A percentile compares a stretch with the other conserved stretches of the same genome.
phyloP scores from a whole-genome alignment of 1,140 invertebrate species.

The Potamilus streckersoni region DNA sequence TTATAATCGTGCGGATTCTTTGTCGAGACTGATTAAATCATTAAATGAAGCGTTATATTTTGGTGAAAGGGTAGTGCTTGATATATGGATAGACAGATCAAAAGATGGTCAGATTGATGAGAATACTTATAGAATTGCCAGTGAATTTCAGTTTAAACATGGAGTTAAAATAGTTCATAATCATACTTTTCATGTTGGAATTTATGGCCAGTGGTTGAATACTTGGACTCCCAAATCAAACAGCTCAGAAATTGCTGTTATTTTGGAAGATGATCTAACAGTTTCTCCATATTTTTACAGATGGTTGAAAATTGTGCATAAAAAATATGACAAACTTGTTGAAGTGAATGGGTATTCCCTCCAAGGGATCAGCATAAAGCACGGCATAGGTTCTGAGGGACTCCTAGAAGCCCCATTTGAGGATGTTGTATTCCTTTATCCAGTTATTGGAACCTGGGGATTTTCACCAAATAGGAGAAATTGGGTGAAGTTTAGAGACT shows the following conservation, averaged over 20 bases:
- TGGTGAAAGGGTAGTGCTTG: conserved; percentile 33
- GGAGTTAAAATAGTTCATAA: conserved; percentile 34
- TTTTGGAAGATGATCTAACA: conserved; percentile 51
- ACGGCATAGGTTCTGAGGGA: conserved; percentile 2
- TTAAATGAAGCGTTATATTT: conserved; percentile 37
- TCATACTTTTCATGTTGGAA: conserved; percentile 33
- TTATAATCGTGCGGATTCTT: conserved; percentile 34
- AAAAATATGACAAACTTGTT: conserved; percentile 35
- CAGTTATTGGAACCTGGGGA: conserved; percentile 29
- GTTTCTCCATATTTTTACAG: conserved; percentile 47
- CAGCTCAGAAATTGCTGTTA: conserved; percentile 42
- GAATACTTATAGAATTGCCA: conserved; percentile 21
- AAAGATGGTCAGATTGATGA: conserved; percentile 20
- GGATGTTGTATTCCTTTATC: conserved; percentile 21
- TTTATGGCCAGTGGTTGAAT: conserved; percentile 48
- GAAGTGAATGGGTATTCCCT: conserved; percentile 40
- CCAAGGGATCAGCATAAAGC: conserved; percentile 32
- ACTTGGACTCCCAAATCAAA: conserved; percentile 36
- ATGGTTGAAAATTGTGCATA: conserved; percentile 46
- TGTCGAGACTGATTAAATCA: conserved; percentile 35
- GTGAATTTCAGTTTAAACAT: conserved; percentile 36
- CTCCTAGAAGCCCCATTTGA: conserved; percentile 1
- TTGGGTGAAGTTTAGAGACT: conserved; percentile 44
- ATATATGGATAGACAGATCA: conserved; percentile 47
- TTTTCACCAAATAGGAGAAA: conserved; percentile 40